phyloP scores from a whole-genome alignment of 2,888 invertebrate species.

The Andrena dorsata region DNA sequence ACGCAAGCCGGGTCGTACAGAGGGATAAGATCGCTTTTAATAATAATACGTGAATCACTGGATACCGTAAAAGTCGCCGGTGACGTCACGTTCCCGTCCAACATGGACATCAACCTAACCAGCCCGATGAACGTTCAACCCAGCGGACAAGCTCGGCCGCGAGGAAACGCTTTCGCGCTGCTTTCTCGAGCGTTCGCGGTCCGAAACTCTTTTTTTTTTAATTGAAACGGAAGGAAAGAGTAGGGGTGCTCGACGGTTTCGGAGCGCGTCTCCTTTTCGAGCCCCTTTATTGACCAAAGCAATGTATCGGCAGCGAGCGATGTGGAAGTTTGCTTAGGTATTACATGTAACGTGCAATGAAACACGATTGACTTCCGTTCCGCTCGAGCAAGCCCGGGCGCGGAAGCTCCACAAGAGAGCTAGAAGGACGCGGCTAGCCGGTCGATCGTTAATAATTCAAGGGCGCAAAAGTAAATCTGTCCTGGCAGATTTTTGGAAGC shows the following conservation, averaged over 20 bases:
- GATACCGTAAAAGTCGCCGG: slow-evolving; percentile 47
- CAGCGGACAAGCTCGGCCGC: background rate
- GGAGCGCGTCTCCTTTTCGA: background rate
- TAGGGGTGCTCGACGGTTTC: background rate
- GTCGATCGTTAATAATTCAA: slow-evolving; percentile 19
- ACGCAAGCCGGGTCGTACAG: slow-evolving; percentile 33
- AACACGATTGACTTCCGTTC: background rate
- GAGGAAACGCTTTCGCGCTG: background rate
- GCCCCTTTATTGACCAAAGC: background rate
- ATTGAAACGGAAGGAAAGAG: background rate
- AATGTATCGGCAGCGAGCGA: background rate
- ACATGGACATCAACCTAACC: slow-evolving; percentile 33
- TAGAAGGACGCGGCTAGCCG: background rate
- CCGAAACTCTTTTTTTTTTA: background rate
- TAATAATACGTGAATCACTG: slow-evolving; percentile 70
- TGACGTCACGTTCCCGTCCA: slow-evolving; percentile 52
- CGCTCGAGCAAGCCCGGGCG: too few species aligned
- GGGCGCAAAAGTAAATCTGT: slow-evolving; percentile 23
- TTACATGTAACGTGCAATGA: too few species aligned
- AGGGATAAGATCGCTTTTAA: slow-evolving; percentile 55
- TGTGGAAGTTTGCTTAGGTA: too few species aligned
- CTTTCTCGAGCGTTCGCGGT: background rate
- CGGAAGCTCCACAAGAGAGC: background rate
- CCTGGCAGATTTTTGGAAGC: slow-evolving; percentile 49
- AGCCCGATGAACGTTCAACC: slow-evolving; percentile 7